These are phyloP conservation scores for Xylocopa sonorina DNA, from an alignment of 1,140 invertebrate genomes.

Conservation along the genomic window DNA sequence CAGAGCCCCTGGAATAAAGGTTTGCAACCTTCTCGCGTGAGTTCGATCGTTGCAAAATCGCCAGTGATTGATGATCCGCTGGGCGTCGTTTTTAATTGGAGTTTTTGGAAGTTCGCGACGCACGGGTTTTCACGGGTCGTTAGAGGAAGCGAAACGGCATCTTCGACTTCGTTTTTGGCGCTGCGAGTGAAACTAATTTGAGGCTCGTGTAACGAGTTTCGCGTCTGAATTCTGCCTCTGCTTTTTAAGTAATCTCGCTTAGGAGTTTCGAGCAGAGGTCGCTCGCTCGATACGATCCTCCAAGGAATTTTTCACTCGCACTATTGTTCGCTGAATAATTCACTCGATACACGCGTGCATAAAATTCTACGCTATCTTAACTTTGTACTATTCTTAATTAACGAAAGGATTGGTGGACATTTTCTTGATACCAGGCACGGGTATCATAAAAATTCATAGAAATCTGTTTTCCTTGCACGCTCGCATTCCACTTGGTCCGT, in stretches of 20 bases:
- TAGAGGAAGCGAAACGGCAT: background rate
- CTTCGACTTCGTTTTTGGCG: constrained; percentile 9
- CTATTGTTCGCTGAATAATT: background rate
- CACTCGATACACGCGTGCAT: too few relatives aligned
- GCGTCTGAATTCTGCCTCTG: background rate
- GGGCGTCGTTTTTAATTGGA: constrained; percentile 7
- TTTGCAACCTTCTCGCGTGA: background rate
- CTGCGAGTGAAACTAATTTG: background rate
- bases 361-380: too few relatives aligned
- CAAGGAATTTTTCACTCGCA: background rate
- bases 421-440: too few relatives aligned
- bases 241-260: background rate
- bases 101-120: background rate
- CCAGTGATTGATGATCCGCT: background rate
- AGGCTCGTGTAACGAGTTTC: background rate
- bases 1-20: too few relatives aligned
- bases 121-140: background rate
- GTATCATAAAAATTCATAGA: too few relatives aligned
- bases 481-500: too few relatives aligned
- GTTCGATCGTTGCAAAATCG: background rate
- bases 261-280: background rate
- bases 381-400: too few relatives aligned
- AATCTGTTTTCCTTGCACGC: too few relatives aligned
- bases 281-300: background rate
- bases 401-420: too few relatives aligned